Conservation (phyloP, 2,888 invertebrate species). For the Malacosoma neustria region DNA sequence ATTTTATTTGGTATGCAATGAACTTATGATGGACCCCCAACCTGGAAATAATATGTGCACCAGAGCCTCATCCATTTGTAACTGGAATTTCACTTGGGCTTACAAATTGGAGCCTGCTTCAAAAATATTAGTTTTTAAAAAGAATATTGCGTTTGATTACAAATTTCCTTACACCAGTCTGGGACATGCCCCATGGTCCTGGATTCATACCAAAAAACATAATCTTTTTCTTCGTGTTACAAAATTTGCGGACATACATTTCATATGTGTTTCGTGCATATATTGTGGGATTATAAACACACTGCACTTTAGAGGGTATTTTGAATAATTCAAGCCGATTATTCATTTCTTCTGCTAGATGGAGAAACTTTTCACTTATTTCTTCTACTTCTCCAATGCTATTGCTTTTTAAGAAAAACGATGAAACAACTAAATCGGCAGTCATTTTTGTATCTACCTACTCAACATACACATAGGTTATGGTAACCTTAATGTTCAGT, state of each 20-base stretch:
- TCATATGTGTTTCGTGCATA: slow-evolving; percentile 88
- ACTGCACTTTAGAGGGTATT: slow-evolving; percentile 74
- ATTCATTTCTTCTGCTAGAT: slow-evolving; percentile 52
- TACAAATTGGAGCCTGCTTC: too few relatives aligned
- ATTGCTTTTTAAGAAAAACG: slow-evolving; percentile 30
- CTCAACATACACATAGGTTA: too few relatives aligned
- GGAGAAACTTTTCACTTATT: slow-evolving; percentile 38
- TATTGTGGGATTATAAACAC: slow-evolving; percentile 89
- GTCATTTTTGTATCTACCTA: too few relatives aligned
- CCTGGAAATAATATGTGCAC: too few relatives aligned
- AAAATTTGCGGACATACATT: slow-evolving; percentile 83
- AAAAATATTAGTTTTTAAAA: too few relatives aligned
- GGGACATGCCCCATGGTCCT: slow-evolving; percentile 97
- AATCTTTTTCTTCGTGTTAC: slow-evolving; percentile 79
- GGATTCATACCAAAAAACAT: slow-evolving; percentile 96
- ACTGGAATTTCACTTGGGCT: too few relatives aligned
- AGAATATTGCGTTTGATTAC: too few relatives aligned
- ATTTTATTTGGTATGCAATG: too few relatives aligned
- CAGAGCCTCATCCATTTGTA: too few relatives aligned
- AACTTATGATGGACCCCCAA: too few relatives aligned
- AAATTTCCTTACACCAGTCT: slow-evolving; percentile 83
- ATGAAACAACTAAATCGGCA: slow-evolving; percentile 38
- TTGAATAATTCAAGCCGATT: slow-evolving; percentile 50
- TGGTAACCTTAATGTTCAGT: too few relatives aligned
- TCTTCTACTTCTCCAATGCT: slow-evolving; percentile 10